phyloP scores from a whole-genome alignment of 2,797 vertebrate species.

The Psittacula derbiana region DNA sequence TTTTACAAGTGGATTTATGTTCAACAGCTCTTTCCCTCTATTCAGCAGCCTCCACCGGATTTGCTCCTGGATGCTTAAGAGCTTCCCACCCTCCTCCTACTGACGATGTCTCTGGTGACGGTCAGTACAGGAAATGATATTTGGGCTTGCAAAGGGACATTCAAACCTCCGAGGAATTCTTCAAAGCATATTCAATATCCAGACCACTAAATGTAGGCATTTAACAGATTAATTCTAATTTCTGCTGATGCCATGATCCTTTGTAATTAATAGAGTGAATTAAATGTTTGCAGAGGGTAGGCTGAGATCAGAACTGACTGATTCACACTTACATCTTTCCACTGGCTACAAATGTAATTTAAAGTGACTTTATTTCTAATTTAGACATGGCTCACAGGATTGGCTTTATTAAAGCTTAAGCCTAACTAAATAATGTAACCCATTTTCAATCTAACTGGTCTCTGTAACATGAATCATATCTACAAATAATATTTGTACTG shows the following conservation, averaged over 20 bases:
- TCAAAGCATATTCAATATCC: not conserved
- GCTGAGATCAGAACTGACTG: not conserved
- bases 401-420: conserved; percentile 2
- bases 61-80: not conserved
- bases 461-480: not conserved
- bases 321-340: not conserved
- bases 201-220: not conserved
- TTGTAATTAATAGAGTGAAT: not conserved
- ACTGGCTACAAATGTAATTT: not conserved
- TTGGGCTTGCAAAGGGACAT: not conserved
- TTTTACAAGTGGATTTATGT: not conserved
- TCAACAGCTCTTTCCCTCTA: not conserved
- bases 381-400: not conserved
- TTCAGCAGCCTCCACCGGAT: not conserved
- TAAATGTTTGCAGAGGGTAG: conserved; percentile 8
- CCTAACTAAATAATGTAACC: not conserved
- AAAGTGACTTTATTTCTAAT: conserved; percentile 5
- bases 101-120: not conserved
- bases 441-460: not conserved
- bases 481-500: not conserved
- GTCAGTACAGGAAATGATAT: not conserved
- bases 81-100: not conserved
- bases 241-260: not conserved
- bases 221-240: not conserved
- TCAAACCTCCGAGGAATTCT: not conserved